Evolutionary conservation across 2,113 vertebrate genomes (phyloP).

Genomic region (Elachura formosa): DNA sequence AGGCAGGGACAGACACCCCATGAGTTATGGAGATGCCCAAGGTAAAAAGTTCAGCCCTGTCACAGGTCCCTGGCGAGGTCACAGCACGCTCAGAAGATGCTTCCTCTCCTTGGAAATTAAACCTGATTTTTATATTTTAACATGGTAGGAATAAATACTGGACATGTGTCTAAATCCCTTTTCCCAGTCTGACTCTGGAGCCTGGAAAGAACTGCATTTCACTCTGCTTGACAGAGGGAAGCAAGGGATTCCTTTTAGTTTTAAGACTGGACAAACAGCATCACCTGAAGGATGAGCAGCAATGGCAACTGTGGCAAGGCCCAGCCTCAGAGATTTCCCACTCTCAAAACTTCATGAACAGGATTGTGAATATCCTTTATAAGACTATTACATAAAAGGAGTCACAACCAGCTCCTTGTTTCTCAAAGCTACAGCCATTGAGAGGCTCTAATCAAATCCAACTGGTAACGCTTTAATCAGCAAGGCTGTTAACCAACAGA

Average conservation of each 20-base stretch:
- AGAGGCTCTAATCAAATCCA: fast-evolving
- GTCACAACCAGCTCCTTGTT: not conserved
- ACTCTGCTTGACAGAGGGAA: not conserved
- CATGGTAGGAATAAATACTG: not conserved
- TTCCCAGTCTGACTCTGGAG: not conserved
- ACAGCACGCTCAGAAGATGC: not conserved
- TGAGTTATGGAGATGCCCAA: conserved; percentile 31
- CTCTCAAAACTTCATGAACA: not conserved
- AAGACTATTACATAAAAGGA: not conserved
- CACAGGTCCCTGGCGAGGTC: conserved; percentile 8
- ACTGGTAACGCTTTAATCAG: not conserved
- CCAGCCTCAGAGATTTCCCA: not conserved
- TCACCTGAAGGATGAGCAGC: not conserved
- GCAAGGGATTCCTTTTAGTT: not conserved
- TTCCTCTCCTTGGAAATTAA: not conserved
- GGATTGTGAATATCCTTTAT: not conserved
- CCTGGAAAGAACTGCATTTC: not conserved
- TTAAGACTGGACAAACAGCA: not conserved
- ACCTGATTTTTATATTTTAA: not conserved
- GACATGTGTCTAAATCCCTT: not conserved
- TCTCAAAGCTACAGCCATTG: not conserved
- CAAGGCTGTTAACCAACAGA: not conserved
- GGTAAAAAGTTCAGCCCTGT: conserved; percentile 50
- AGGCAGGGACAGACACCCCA: conserved; percentile 3
- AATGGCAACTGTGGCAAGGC: not conserved